Conservation (phyloP, 2,113 vertebrate species). For the Aramus guarauna region DNA sequence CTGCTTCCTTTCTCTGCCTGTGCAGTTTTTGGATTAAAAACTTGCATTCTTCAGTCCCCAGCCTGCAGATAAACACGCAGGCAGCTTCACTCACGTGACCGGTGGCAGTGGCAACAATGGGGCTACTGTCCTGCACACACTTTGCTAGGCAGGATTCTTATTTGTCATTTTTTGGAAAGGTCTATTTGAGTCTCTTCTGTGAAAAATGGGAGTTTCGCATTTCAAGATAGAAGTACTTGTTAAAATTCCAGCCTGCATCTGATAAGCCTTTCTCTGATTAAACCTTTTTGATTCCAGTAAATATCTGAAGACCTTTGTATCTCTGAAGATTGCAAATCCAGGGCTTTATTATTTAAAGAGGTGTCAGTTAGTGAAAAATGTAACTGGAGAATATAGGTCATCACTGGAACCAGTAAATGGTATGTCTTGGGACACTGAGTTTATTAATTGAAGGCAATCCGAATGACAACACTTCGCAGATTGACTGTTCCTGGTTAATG, state of each 20-base stretch:
- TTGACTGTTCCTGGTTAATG: conserved; percentile 69
- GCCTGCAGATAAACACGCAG: conserved; percentile 3
- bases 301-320: conserved; percentile 29
- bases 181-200: neutral
- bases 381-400: conserved; percentile 50
- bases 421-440: conserved; percentile 30
- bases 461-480: conserved; percentile 29
- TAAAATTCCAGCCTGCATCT: neutral
- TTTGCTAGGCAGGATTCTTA: neutral
- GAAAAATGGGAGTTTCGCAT: neutral
- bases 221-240: neutral
- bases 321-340: conserved; percentile 14
- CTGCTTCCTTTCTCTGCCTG: neutral
- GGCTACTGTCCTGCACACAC: neutral
- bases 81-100: neutral
- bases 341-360: conserved; percentile 54
- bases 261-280: conserved; percentile 17
- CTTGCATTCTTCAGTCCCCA: neutral
- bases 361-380: conserved; percentile 37
- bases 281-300: conserved; percentile 5
- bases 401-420: neutral
- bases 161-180: neutral
- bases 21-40: neutral
- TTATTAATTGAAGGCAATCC: conserved; percentile 54
- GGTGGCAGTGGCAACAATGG: neutral